Percentiles rank a stretch among this genome's conserved stretches.
Evolutionary conservation across 2,888 invertebrate genomes (phyloP).

Genomic region (Mimachlamys varia): DNA sequence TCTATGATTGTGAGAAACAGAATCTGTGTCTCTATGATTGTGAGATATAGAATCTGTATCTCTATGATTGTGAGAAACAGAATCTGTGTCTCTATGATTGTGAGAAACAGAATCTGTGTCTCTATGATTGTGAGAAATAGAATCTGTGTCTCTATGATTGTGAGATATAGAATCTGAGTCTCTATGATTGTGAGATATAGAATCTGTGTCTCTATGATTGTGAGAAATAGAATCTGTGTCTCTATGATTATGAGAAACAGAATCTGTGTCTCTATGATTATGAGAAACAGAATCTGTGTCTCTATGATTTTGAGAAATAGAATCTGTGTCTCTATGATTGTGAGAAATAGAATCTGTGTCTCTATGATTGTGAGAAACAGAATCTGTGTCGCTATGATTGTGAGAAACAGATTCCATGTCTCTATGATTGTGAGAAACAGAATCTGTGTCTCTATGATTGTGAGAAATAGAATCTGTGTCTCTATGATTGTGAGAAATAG

Average conservation of each 20-base stretch:
- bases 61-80: background rate
- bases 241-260: background rate
- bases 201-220: background rate
- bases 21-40: background rate
- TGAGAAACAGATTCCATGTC: background rate
- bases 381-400: background rate
- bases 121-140: background rate
- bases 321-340: background rate
- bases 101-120: background rate
- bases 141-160: background rate
- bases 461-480: background rate
- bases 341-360: background rate
- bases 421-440: background rate
- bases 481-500: background rate
- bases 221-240: background rate
- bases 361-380: background rate
- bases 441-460: background rate
- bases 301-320: background rate
- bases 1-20: background rate
- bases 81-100: background rate
- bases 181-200: background rate
- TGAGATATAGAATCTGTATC: background rate
- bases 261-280: background rate
- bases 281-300: background rate
- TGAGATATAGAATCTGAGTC: background rate